Evolutionary conservation across 2,888 invertebrate species (phyloP), one percentile per base, ranked within the genome.

Genomic region (Hypena proboscidalis): DNA sequence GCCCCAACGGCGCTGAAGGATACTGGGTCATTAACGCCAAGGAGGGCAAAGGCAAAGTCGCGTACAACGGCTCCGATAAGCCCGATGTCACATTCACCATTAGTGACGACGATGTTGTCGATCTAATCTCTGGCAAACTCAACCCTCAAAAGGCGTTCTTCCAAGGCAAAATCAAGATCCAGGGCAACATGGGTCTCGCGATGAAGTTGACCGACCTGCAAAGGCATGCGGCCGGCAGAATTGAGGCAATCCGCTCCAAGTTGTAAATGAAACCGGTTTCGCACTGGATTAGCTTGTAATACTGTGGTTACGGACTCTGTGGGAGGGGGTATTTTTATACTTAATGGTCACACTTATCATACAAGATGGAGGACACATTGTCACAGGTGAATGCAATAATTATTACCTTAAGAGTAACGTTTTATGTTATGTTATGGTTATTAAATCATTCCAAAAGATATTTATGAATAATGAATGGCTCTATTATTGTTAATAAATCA

Each of bases 91-190:
- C 95, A 0, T 96, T 99, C 74, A 95, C 95, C 0, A 94, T 99
- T 58, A 95, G 94, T 70, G 99, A 99, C 76, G 94, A 94, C 0
- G 98, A 98, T 77, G 94, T 99, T 2, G 92, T 95, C 3, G 96
- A 97, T 61, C 92, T 99, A 38, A 95, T 99, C 70, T 93, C 95
- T 1, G 98, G 98, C 0, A 97, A 97, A 82, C 90, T 99, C 47
- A 98, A 98, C 80, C 97, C 97, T 0, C 98, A 99, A 80, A 98
- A 98, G 82, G 98, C 98, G 1, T 97, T 97, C 85, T 97, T 97
- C 93, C 97, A 98, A 84, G 99, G 99, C 8, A 99, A 99, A 85
- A 94, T 97, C 42, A 99, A 98, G 89, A 95, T 99, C 46, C 96
- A 98, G 79, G 99, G 99, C 19, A 99, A 99, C 80, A 97, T 99